Conservation (phyloP, 2,113 vertebrate species). For the Brachyistius frenatus region DNA sequence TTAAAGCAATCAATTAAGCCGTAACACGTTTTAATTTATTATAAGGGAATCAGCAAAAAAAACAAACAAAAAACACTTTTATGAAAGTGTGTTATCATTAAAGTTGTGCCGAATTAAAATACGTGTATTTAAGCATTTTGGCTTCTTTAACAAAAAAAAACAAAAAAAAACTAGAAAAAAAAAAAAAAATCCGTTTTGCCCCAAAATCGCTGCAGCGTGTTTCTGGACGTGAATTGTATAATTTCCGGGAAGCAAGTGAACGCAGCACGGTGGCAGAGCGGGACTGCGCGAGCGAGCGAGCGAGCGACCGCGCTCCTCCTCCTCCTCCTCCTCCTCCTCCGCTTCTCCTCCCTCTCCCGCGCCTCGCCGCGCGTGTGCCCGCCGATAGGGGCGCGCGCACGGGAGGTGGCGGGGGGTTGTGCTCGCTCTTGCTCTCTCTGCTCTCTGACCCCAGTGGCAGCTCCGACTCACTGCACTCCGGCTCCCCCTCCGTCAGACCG, state of each 20-base stretch:
- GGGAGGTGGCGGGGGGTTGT: constrained; percentile 83
- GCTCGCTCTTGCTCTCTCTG: constrained; percentile 84
- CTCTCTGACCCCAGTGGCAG: constrained; percentile 96
- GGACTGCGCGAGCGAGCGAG: constrained; percentile 30
- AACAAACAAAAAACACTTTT: too few relatives aligned
- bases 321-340: background rate
- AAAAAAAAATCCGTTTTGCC: too few relatives aligned
- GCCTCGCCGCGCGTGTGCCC: constrained; percentile 59
- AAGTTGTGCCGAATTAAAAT: too few relatives aligned
- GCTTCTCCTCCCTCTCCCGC: background rate
- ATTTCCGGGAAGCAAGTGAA: constrained; percentile 57
- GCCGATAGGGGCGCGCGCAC: constrained; percentile 70
- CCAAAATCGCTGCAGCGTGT: too few relatives aligned
- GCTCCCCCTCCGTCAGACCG: constrained; percentile 74
- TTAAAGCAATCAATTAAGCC: too few relatives aligned
- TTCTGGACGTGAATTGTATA: too few relatives aligned
- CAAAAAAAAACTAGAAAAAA: too few relatives aligned
- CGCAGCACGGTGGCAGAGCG: constrained; percentile 47
- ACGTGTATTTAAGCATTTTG: too few relatives aligned
- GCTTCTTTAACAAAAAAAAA: too few relatives aligned
- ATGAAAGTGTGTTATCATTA: too few relatives aligned
- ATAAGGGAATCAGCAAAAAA: too few relatives aligned
- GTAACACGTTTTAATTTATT: too few relatives aligned
- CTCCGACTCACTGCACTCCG: constrained; percentile 90
- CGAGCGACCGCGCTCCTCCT: background rate